Evolutionary conservation across 64 coral and sea anemone genomes (phyloP), one percentile per base, ranked within the genome.

Genomic region (Pocillopora verrucosa): DNA sequence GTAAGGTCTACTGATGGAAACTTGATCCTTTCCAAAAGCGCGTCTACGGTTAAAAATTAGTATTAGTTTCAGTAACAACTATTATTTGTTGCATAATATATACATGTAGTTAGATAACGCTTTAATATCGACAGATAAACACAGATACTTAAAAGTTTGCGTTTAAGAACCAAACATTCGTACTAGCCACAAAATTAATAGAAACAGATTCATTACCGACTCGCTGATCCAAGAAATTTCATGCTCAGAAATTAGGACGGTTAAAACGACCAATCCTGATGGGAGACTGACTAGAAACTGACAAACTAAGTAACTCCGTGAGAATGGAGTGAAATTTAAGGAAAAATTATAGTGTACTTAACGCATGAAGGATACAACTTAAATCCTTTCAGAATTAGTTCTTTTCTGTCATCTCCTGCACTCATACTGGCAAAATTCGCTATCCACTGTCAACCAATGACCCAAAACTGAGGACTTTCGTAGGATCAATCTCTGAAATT

Each of bases 321-420:
- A 70, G 25, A 70, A 24, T 9, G n/a, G 67, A 20, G 0, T 70
- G 20, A 77, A 77, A 22, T 77, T 77, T 15, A 11, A 77, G 38
- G 5, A 56, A 77, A 77, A 73, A 51, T 51, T 51, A 7, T 51
- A 51, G 41, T 51, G 41, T 51, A 51, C 41, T 41, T 77, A 56
- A 19, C 41, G 56, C 1, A 77, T n/a, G 22, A 72, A 92, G 83
- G 90, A 92, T 92, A 92, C 90, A 92, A 38, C 59, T 87, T 92
- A 65, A 92, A 92, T 76, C 90, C 90, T 17, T 87, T 86, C 38
- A 92, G 36, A 11, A 92, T 92, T 3, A 70, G 36, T 16, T 87
- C 74, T 61, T 86, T 87, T 80, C 83, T 76, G 35, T 34, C 73
- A 10, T 69, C 83, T 16, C 7, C 58, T 4, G 4, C 22, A 13